Conservation (phyloP, 2,888 invertebrate species). For the Drosophila quasianomalipes region DNA sequence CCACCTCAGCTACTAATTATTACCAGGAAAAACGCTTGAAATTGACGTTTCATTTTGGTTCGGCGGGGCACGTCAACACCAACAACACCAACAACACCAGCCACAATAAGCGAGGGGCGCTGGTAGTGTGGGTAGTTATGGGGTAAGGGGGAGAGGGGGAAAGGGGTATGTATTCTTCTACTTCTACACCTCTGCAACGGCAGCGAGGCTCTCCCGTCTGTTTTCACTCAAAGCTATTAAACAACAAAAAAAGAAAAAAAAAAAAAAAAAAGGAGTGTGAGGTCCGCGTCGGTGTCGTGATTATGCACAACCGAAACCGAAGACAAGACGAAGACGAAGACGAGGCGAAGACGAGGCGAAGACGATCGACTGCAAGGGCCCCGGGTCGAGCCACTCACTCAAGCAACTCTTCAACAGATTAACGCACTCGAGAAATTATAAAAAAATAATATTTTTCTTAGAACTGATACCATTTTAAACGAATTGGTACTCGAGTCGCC, state of each 20-base stretch:
- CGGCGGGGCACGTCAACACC: constrained; percentile 73
- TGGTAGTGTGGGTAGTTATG: neutral
- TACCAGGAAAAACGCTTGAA: constrained; percentile 85
- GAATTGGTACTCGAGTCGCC: constrained; percentile 82
- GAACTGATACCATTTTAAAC: constrained; percentile 85
- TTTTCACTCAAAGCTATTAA: constrained; percentile 43
- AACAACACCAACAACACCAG: constrained; percentile 42
- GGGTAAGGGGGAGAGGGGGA: neutral
- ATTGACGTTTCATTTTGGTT: constrained; percentile 83
- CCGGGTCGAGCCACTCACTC: constrained; percentile 62
- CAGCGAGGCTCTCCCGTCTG: constrained; percentile 30
- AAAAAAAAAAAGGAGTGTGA: constrained; percentile 8
- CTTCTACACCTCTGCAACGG: constrained; percentile 1
- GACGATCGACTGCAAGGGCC: constrained; percentile 27
- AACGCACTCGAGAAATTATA: constrained; percentile 84
- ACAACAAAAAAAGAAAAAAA: neutral
- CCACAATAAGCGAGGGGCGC: neutral
- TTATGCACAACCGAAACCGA: constrained; percentile 63
- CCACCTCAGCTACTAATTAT: constrained; percentile 85
- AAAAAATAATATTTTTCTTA: constrained; percentile 84
- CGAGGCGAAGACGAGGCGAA: neutral
- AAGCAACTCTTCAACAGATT: constrained; percentile 76
- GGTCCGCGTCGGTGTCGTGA: constrained; percentile 62
- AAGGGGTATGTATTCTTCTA: constrained; percentile 14
- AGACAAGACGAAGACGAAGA: constrained; percentile 9